phyloP scores from a whole-genome alignment of 2,113 vertebrate species.

The Poecilia latipinna region DNA sequence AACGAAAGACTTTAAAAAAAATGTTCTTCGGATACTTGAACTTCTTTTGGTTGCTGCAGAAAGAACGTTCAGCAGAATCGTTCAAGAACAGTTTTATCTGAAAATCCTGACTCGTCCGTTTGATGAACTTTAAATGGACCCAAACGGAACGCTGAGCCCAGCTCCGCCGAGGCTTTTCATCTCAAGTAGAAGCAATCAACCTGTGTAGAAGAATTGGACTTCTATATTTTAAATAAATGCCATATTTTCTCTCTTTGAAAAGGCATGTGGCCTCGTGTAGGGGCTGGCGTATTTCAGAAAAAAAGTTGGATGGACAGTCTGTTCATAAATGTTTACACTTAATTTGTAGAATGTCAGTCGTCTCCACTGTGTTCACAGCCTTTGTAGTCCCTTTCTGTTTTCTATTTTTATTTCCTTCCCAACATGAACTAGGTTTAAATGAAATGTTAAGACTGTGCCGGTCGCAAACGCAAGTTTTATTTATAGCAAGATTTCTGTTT shows the following conservation, averaged over 20 bases:
- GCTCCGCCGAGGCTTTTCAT: slow-evolving; percentile 59
- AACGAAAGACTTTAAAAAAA: slow-evolving; percentile 42
- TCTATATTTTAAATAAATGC: slow-evolving; percentile 78
- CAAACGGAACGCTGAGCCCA: slow-evolving; percentile 67
- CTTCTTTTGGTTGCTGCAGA: slow-evolving; percentile 71
- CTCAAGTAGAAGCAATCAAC: slow-evolving; percentile 80
- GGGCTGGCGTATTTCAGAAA: slow-evolving; percentile 80
- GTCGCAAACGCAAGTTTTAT: slow-evolving; percentile 92
- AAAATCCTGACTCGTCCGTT: slow-evolving; percentile 62
- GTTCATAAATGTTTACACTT: slow-evolving; percentile 87
- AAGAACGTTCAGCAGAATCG: slow-evolving; percentile 7
- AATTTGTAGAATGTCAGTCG: slow-evolving; percentile 80
- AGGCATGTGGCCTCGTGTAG: slow-evolving; percentile 79
- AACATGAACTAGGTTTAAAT: slow-evolving; percentile 66
- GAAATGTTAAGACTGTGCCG: slow-evolving; percentile 83
- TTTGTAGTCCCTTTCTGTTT: slow-evolving; percentile 70
- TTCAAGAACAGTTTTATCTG: slow-evolving; percentile 59
- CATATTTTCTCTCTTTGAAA: slow-evolving; percentile 80
- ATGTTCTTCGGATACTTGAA: slow-evolving; percentile 82
- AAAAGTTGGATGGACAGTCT: slow-evolving; percentile 73
- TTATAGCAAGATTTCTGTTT: slow-evolving; percentile 87
- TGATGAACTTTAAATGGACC: slow-evolving; percentile 70
- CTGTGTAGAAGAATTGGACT: slow-evolving; percentile 81
- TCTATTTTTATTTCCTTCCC: slow-evolving; percentile 43
- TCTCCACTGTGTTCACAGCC: slow-evolving; percentile 78